Evolutionary conservation across 2,797 vertebrate species (phyloP).

Genomic region (Caiman crocodilus): DNA sequence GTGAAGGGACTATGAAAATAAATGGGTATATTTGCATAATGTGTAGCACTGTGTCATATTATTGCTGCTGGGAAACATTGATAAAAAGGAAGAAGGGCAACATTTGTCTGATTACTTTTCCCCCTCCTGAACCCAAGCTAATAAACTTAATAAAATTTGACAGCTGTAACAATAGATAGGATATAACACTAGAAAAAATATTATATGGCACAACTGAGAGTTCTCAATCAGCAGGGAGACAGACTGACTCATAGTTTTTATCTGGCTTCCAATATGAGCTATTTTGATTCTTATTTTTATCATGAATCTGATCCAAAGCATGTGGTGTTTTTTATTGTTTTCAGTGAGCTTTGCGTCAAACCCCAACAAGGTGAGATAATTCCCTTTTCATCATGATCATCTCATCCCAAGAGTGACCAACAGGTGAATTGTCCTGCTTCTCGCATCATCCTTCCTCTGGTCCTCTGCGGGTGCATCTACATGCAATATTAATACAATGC

Average conservation of each 20-base stretch:
- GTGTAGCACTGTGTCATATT: neutral
- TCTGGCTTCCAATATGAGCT: neutral
- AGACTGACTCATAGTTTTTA: neutral
- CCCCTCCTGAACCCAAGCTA: neutral
- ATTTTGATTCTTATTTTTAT: neutral
- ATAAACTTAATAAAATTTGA: neutral
- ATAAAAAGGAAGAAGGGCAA: neutral
- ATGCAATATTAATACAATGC: no score
- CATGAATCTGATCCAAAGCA: neutral
- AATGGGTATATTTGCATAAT: neutral
- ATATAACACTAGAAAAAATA: neutral
- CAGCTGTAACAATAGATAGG: neutral
- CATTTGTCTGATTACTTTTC: neutral
- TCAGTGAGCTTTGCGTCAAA: neutral
- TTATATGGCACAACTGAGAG: fast-evolving
- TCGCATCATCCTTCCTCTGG: neutral
- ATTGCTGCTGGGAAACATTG: neutral
- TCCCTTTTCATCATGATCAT: neutral
- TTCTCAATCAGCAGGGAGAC: neutral
- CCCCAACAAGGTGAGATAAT: neutral
- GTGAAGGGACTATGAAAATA: neutral
- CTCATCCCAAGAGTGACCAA: neutral
- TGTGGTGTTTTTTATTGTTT: neutral
- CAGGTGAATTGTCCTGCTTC: neutral
- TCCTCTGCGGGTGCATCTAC: neutral